Percentiles rank a stretch among this genome's conserved stretches.
These are phyloP conservation scores for Eristalis tenax DNA, from an alignment of 2,888 invertebrate species.

Conservation along the genomic window DNA sequence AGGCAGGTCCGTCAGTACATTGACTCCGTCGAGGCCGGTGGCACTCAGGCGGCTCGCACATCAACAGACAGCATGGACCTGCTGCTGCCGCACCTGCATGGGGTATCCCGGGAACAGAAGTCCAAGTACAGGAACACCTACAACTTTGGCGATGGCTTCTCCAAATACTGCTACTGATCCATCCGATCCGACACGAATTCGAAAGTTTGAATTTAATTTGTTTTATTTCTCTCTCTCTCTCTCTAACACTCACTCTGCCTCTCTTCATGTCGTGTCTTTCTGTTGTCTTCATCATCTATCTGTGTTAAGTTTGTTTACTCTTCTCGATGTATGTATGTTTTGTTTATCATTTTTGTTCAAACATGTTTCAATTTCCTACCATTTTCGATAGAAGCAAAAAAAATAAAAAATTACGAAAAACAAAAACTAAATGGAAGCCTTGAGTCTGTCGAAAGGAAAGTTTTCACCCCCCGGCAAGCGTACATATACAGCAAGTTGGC, in stretches of 20 bases:
- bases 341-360: constrained; percentile 75
- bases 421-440: not conserved
- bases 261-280: not conserved
- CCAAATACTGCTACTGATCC: constrained; percentile 62
- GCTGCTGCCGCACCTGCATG: constrained; percentile 85
- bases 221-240: not conserved
- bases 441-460: constrained; percentile 2
- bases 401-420: constrained; percentile 18
- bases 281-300: constrained; percentile 12
- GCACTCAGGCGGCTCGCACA: constrained; percentile 83
- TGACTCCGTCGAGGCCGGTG: constrained; percentile 83
- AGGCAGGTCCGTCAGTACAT: constrained; percentile 84
- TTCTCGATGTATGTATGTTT: constrained; percentile 64
- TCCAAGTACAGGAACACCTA: constrained; percentile 58
- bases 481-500: constrained; percentile 71
- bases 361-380: constrained; percentile 81
- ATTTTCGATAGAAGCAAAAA: constrained; percentile 46
- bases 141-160: constrained; percentile 61
- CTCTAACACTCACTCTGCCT: not conserved
- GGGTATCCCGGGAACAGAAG: constrained; percentile 72
- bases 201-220: constrained; percentile 3
- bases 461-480: constrained; percentile 9
- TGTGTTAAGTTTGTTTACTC: constrained; percentile 40
- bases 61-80: constrained; percentile 86
- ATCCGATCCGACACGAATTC: constrained; percentile 12